These are phyloP conservation scores for Penaeus monodon DNA, from an alignment of 2,888 invertebrate species.

Conservation along the genomic window DNA sequence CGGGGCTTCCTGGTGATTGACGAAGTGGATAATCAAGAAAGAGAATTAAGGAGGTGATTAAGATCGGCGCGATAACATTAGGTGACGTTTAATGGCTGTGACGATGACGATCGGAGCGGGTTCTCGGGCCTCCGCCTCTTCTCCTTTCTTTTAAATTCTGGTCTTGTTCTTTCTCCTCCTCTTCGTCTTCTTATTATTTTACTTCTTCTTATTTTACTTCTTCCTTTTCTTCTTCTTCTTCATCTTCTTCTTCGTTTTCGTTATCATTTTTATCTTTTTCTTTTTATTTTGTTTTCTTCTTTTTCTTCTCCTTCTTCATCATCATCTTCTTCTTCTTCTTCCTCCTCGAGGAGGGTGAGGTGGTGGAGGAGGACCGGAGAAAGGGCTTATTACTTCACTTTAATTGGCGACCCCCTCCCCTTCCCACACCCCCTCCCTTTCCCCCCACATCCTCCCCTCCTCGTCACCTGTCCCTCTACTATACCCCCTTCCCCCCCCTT, in stretches of 20 bases:
- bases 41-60: too few relatives aligned
- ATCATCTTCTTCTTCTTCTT: neutral
- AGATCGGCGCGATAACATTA: too few relatives aligned
- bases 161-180: too few relatives aligned
- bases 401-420: too few relatives aligned
- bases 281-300: neutral
- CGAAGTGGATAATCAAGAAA: neutral
- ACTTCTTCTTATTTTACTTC: neutral
- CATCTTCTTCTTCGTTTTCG: neutral
- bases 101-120: too few relatives aligned
- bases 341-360: too few relatives aligned
- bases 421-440: neutral
- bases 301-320: neutral
- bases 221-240: neutral
- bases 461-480: neutral
- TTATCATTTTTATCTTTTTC: too few relatives aligned
- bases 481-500: neutral
- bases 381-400: too few relatives aligned
- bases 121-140: too few relatives aligned
- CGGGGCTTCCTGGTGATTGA: neutral
- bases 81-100: too few relatives aligned
- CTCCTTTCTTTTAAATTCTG: neutral
- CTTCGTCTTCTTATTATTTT: neutral
- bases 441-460: neutral
- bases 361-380: too few relatives aligned